phyloP scores from a whole-genome alignment of 2,888 invertebrate species.

The Pseudococcus longispinus region DNA sequence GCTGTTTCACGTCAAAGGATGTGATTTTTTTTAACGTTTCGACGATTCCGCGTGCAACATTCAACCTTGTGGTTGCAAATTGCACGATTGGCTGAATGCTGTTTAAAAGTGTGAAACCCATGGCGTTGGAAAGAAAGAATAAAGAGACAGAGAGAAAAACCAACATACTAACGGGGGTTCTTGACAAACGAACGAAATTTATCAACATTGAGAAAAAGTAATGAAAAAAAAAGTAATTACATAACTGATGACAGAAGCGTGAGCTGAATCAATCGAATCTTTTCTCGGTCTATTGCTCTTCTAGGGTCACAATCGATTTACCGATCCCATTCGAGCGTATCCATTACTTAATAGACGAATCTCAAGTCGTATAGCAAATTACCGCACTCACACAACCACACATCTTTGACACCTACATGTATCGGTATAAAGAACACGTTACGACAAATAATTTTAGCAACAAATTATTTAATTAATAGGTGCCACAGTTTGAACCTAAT shows the following conservation, averaged over 20 bases:
- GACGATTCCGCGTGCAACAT: conserved; percentile 22
- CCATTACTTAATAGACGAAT: conserved; percentile 20
- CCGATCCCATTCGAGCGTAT: conserved; percentile 20
- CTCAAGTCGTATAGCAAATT: not conserved
- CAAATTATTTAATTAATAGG: conserved; percentile 43
- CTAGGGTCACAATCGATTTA: conserved; percentile 45
- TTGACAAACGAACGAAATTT: conserved; percentile 29
- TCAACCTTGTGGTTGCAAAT: conserved; percentile 39
- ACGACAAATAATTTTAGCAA: conserved; percentile 38
- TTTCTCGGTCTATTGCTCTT: conserved; percentile 48
- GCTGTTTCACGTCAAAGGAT: conserved; percentile 31
- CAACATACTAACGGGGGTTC: conserved; percentile 37
- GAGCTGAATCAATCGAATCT: conserved; percentile 47
- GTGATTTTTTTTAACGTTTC: conserved; percentile 4
- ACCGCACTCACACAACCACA: conserved; percentile 15
- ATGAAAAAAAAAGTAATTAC: conserved; percentile 25
- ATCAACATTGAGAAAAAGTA: conserved; percentile 31
- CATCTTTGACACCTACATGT: not conserved
- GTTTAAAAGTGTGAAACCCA: conserved; percentile 10
- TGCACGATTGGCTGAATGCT: conserved; percentile 17
- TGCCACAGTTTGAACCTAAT: not conserved
- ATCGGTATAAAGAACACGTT: not conserved
- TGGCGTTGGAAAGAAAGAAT: not conserved
- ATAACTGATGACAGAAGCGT: conserved; percentile 40
- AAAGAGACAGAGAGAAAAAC: not conserved